A percentile compares a stretch with the other conserved stretches of the same genome.
phyloP scores from a whole-genome alignment of 2,113 vertebrate genomes.

The Festucalex cinctus region DNA sequence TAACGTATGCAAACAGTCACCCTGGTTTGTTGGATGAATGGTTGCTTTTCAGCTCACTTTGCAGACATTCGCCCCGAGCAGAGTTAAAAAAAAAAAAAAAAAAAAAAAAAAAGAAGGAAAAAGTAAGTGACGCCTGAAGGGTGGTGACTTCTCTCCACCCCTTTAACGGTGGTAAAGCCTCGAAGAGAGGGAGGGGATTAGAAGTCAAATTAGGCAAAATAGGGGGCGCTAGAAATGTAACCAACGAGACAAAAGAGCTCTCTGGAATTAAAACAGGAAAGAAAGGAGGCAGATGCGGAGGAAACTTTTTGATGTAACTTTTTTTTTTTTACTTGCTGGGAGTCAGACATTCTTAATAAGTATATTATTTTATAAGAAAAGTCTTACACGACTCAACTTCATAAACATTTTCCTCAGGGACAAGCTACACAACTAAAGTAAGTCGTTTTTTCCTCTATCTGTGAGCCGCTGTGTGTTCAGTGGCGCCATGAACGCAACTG shows the following conservation, averaged over 20 bases:
- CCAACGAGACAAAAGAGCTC: conserved; percentile 22
- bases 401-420: background rate
- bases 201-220: conserved; percentile 47
- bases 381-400: background rate
- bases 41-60: background rate
- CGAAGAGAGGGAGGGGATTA: conserved; percentile 49
- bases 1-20: background rate
- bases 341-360: background rate
- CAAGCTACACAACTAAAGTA: conserved; percentile 39
- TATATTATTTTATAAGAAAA: background rate
- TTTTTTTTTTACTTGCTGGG: background rate
- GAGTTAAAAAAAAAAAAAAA: background rate
- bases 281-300: conserved; percentile 6
- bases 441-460: conserved; percentile 19
- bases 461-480: background rate
- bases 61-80: conserved; percentile 1
- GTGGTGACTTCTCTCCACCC: conserved; percentile 36
- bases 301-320: background rate
- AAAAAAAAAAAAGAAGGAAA: background rate
- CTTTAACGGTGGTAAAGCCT: background rate
- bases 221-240: conserved; percentile 33
- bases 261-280: background rate
- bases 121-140: background rate
- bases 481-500: background rate
- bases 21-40: background rate